Conservation (phyloP, 1,140 invertebrate genomes). For the Diorhabda sublineata region DNA sequence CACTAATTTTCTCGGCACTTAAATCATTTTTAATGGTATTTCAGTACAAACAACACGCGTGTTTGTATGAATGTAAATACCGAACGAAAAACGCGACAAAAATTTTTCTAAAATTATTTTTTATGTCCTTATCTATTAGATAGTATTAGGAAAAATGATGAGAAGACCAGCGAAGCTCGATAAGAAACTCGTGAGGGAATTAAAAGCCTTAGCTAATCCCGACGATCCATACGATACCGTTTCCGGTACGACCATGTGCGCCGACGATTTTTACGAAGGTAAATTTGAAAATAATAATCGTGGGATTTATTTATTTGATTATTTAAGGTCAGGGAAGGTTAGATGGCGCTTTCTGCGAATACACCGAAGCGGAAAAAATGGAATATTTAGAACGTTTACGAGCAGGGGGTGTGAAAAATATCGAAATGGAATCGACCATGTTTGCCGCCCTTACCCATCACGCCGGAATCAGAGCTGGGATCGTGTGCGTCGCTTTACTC, state of each 20-base stretch:
- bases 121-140: slow-evolving; percentile 38
- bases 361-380: slow-evolving; percentile 84
- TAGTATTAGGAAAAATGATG: slow-evolving; percentile 82
- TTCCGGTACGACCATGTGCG: slow-evolving; percentile 88
- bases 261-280: slow-evolving; percentile 98
- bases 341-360: slow-evolving; percentile 97
- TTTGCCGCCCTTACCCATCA: slow-evolving; percentile 92
- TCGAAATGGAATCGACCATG: slow-evolving; percentile 94
- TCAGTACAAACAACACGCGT: no score
- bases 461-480: slow-evolving; percentile 88
- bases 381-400: slow-evolving; percentile 76
- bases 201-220: slow-evolving; percentile 67
- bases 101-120: background rate
- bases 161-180: slow-evolving; percentile 80
- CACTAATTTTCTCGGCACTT: no score
- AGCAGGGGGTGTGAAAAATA: slow-evolving; percentile 83
- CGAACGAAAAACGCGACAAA: no score
- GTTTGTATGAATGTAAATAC: no score
- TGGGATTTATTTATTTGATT: background rate
- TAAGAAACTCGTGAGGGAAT: slow-evolving; percentile 69
- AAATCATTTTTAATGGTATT: no score
- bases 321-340: slow-evolving; percentile 76
- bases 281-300: slow-evolving; percentile 10
- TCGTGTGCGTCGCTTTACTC: slow-evolving; percentile 90
- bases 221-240: slow-evolving; percentile 84